These are phyloP conservation scores for Peromyscus aztecus DNA, from an alignment of 2,797 vertebrate genomes.

Conservation along the genomic window DNA sequence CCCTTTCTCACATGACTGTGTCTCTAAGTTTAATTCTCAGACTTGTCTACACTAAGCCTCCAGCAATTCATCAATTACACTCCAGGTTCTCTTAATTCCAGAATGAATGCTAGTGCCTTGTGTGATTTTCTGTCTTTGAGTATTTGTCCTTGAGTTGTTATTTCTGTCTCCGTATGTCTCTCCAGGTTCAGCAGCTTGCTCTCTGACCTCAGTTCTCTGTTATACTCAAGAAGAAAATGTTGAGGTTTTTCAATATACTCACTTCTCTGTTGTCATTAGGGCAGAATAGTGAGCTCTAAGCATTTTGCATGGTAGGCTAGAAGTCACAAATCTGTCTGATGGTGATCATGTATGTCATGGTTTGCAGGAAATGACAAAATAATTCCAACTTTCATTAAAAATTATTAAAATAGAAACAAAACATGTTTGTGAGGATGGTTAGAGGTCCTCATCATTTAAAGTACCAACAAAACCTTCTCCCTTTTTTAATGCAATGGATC, in stretches of 20 bases:
- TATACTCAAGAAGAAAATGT: not conserved
- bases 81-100: not conserved
- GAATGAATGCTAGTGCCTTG: not conserved
- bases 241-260: not conserved
- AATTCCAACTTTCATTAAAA: conserved; percentile 41
- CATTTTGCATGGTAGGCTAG: not conserved
- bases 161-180: not conserved
- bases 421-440: conserved; percentile 60
- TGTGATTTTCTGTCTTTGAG: not conserved
- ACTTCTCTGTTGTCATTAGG: not conserved
- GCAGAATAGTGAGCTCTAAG: not conserved
- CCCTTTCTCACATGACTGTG: not conserved
- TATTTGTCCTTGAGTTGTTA: not conserved
- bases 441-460: conserved; percentile 48
- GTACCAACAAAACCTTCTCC: not conserved
- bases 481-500: not conserved
- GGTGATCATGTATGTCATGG: conserved; percentile 19
- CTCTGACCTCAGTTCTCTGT: not conserved
- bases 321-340: conserved; percentile 25
- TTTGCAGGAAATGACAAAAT: conserved; percentile 52
- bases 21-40: not conserved
- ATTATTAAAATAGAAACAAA: conserved; percentile 28
- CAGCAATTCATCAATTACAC: not conserved
- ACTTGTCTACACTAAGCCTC: not conserved
- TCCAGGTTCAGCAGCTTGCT: not conserved